A percentile compares a stretch with the other conserved stretches of the same genome.
Evolutionary conservation across 2,113 vertebrate species (phyloP).

Genomic region (Melozone crissalis): DNA sequence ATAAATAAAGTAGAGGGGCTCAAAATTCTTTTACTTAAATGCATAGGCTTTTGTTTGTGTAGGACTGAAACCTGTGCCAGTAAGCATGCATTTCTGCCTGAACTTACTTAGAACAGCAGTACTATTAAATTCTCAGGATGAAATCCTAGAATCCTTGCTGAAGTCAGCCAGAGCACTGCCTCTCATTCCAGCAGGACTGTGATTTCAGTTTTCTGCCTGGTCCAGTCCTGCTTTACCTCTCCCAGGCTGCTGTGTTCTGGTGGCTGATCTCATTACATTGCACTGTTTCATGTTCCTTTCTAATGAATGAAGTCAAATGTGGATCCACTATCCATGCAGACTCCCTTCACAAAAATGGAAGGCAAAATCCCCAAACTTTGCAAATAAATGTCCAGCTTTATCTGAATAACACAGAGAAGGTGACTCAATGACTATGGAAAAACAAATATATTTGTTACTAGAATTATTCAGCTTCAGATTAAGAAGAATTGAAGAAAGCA

Average conservation of each 20-base stretch:
- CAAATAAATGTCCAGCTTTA: neutral
- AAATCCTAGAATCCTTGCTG: neutral
- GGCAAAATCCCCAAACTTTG: neutral
- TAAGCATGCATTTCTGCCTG: neutral
- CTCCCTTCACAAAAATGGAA: neutral
- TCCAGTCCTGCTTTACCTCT: neutral
- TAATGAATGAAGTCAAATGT: neutral
- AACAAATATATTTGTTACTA: neutral
- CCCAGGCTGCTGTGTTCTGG: neutral
- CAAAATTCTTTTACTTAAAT: neutral
- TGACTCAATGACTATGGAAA: neutral
- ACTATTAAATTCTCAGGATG: slow-evolving; percentile 2
- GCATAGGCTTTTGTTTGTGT: neutral
- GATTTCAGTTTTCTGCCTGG: neutral
- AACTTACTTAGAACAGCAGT: neutral
- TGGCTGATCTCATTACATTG: neutral
- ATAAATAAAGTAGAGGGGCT: neutral
- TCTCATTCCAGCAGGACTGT: neutral
- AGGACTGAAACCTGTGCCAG: neutral
- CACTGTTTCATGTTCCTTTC: neutral
- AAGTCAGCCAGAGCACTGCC: neutral
- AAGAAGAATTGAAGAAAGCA: slow-evolving; percentile 2
- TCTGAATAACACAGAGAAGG: neutral
- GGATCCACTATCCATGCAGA: neutral
- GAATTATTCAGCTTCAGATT: neutral